Evolutionary conservation across 2,888 invertebrate species (phyloP).

Genomic region (Sarcophaga variegata): DNA sequence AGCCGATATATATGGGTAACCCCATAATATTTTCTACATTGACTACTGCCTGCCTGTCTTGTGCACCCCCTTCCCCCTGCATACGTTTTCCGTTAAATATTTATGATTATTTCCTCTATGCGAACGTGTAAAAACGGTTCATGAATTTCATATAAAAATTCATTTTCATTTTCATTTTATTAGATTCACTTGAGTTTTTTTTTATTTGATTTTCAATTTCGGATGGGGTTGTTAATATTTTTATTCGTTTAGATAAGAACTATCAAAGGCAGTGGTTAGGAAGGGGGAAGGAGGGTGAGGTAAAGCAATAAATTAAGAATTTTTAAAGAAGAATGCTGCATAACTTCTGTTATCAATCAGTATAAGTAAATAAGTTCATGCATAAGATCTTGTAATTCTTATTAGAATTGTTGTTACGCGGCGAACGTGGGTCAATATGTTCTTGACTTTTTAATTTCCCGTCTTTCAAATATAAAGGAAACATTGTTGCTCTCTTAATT

Average conservation of each 20-base stretch:
- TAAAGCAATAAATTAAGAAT: too few relatives aligned
- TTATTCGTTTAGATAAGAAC: neutral
- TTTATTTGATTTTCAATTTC: neutral
- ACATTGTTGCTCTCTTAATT: too few relatives aligned
- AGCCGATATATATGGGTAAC: neutral
- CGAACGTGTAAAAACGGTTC: constrained; percentile 44
- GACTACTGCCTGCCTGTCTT: neutral
- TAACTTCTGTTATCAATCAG: too few relatives aligned
- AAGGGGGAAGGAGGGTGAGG: neutral
- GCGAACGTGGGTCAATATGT: too few relatives aligned
- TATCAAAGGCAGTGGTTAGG: constrained; percentile 12
- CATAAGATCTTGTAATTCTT: too few relatives aligned
- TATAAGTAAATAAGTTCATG: too few relatives aligned
- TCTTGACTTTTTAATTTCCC: too few relatives aligned
- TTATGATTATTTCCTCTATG: constrained; percentile 57
- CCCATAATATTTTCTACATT: neutral
- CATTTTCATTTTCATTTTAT: constrained; percentile 55
- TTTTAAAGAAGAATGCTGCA: too few relatives aligned
- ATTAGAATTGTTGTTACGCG: too few relatives aligned
- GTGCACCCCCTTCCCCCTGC: neutral
- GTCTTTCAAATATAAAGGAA: too few relatives aligned
- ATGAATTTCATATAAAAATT: constrained; percentile 66
- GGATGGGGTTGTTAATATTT: neutral
- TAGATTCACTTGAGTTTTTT: constrained; percentile 10
- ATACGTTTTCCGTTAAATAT: constrained; percentile 20